phyloP scores from a whole-genome alignment of 2,113 vertebrate species.

The Paratilapia polleni region DNA sequence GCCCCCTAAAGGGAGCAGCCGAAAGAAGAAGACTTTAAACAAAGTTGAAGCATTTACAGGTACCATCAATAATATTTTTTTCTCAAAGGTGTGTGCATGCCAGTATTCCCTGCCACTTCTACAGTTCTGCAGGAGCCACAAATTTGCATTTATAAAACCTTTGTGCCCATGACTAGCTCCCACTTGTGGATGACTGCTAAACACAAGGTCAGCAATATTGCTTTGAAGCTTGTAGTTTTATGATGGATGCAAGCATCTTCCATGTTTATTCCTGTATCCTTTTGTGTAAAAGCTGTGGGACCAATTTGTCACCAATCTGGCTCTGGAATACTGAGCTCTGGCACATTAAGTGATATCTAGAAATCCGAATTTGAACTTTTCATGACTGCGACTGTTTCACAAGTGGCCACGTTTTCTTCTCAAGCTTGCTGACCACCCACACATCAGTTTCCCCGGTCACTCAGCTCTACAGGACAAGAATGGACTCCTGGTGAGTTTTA shows the following conservation, averaged over 20 bases:
- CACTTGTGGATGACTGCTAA: neutral
- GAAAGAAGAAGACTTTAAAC: too few relatives aligned
- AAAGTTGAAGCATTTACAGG: neutral
- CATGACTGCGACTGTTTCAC: neutral
- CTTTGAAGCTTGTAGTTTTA: neutral
- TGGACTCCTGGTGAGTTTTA: constrained; percentile 33
- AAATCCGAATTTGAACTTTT: neutral
- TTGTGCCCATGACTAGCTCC: neutral
- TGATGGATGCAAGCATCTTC: neutral
- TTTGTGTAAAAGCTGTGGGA: neutral
- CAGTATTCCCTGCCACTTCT: too few relatives aligned
- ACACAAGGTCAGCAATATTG: neutral
- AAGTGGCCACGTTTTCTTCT: constrained; percentile 1
- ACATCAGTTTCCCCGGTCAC: constrained; percentile 40
- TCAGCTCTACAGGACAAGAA: constrained; percentile 23
- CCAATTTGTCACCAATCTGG: fast-evolving
- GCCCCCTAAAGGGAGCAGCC: too few relatives aligned
- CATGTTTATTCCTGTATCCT: neutral
- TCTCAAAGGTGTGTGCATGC: too few relatives aligned
- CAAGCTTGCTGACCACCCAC: constrained; percentile 18
- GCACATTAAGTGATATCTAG: neutral
- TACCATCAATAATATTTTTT: neutral
- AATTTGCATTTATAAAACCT: neutral
- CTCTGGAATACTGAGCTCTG: too few relatives aligned
- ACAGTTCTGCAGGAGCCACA: neutral